Base-by-base conservation (phyloP, 2,113 vertebrate species). In the Notarius quadriscutis region DNA sequence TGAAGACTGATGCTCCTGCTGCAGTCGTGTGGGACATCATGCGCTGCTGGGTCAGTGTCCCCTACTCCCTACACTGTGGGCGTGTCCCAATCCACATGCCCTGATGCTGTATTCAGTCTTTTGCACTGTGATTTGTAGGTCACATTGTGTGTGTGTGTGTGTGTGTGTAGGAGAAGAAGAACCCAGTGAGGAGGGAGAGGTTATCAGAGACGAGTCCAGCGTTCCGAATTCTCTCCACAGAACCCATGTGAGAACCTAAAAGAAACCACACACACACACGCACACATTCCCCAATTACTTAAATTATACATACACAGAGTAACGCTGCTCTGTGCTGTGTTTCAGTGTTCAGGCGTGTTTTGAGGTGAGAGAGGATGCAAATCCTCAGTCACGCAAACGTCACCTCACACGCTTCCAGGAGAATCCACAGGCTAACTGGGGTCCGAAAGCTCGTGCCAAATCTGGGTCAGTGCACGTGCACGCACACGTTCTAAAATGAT, bases 341-440 rank as follows among this genome's bases (percentile, higher is more conserved):
- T 86, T 50, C 74, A 97, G 97, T 67, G 90, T 96, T 4, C 93
- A 97, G 91, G 97, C 96, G 1, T 96, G 95, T 91, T 98, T 99
- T 85, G 93, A 95, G 0, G 92, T 99, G 81, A 94, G 96, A 1
- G 94, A 96, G 0, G 97, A 99, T 0, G 97, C 97, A 83, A 99
- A 99, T 90, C 97, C 97, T 89, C 96, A 96, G 92, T 98, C 97
- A 4, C 94, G 97, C 51, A 95, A 95, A 89, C 94, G 93, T 48
- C 97, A 97, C 65, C 93, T 98, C 81, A 97, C 95, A 14, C 94
- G 97, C 2, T 98, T 98, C 92, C 97, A 98, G 50, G 96, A 96
- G 89, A 98, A 99, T 74, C 97, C 97, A 0, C 95, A 97, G 81
- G 96, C 97, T 17, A 97, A 97, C 91, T 99, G 97, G 97, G 97